Base-by-base conservation (phyloP, 2,113 vertebrate genomes). In the Eudorcas thomsonii region DNA sequence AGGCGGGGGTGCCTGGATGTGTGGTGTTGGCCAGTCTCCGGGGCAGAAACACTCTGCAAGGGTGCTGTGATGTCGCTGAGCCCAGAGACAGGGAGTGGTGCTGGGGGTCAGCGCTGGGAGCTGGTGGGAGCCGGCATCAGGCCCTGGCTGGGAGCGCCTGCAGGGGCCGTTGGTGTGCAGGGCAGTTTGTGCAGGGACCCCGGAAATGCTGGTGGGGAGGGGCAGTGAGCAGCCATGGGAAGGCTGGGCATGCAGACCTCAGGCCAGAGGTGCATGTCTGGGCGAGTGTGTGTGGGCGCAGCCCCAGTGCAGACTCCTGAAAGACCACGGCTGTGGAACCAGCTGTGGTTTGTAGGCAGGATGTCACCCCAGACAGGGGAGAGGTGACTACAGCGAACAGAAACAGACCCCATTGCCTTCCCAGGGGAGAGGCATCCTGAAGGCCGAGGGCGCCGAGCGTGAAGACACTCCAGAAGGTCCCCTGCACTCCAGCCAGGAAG, bases 181-280 rank as follows among this genome's bases (percentile, higher is more conserved):
- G 39, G 91, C 50, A 54, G 55, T 9, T 57, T 60, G 54, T 9
- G 33, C 4, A 59, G 48, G 23, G 62, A 10, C 9, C 62, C 62
- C 36, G 16, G 21, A 80, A 19, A 8, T 14, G 82, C 67, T 71
- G 48, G 17, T 2, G 16, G 48, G 39, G 80, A 67, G 33, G 33
- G 6, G 52, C 33, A 5, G 23, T 2, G 19, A 36, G 30, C 17
- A 2, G 30, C 14, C 25, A 26, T 8, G 3, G 36, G 64, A 62
- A 36, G 30, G 57, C 81, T 43, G 86, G 59, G 64, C 80, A 15
- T 11, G 16, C 23, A 14, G 54, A 55, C 2, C 14, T 80, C 13
- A 9, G 48, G n/a, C 39, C 17, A 25, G 16, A 3, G 17, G 8
- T 23, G 17, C 7, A 8, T 3, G 11, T 57, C 54, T 0, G 1